Evolutionary conservation across 1,140 invertebrate genomes (phyloP), one percentile per base, ranked within the genome.

Genomic region (Kradibia gibbosae): DNA sequence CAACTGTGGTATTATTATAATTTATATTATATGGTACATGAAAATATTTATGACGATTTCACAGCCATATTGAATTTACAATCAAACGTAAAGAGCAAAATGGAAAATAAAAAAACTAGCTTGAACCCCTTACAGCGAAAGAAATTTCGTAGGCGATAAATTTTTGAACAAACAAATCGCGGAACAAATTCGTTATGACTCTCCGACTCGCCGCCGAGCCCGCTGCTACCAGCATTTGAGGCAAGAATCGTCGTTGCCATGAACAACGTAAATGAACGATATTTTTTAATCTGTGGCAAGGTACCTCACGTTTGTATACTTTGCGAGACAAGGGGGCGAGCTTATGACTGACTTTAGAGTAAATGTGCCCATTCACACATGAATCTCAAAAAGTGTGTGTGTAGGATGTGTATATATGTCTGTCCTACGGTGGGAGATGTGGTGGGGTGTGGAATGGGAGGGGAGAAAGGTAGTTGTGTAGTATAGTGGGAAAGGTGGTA

Each of bases 121-220:
- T 22, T 36, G 55, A 28, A 60, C 20, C 34, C 55, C n/a, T n/a
- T n/a, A 17, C 25, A 76, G 17, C 17, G 42, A 67, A 34, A 50
- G 75, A 42, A 65, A 78, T 28, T 48, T 28, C n/a, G 25, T 34
- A 11, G 34, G 28, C 70, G 70, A 73, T 72, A 81, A 75, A 75
- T 81, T 81, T 81, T 75, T 67, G 34, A 75, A 72, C 48, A 81
- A 81, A 81, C 60, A 75, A 39, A 57, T 70, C 72, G 72, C 48
- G 72, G 60, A 81, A 81, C 60, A 28, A 81, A 81, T 75, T 75
- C 72, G 45, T 81, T 28, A 53, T 28, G 42, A 5, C 36, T 48
- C 28, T 50, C 57, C 57, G 34, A 25, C 15, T n/a, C 11, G 1
- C 75, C 57, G 36, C 15, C 55, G 22, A 3, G 31, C 1, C 4